Base-by-base conservation (phyloP, 2,113 vertebrate species). In the Neolamprologus toae region DNA sequence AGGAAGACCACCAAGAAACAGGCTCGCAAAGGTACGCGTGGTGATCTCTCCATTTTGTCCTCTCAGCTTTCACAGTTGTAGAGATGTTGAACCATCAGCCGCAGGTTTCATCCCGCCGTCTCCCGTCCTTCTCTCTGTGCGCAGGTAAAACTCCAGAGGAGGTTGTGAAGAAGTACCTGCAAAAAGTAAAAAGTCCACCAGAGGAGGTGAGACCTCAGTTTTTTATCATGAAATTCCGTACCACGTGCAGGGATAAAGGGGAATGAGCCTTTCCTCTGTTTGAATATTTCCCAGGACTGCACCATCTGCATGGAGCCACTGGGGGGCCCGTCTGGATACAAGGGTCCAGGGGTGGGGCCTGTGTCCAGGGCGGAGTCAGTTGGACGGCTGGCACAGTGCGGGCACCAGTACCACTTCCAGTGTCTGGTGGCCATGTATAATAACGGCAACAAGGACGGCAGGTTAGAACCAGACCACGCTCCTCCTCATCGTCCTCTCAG, bases 391-490 rank as follows among this genome's bases (percentile, higher is more conserved):
- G 96, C 97, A 31, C 96, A 97, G 76, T 99, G 98, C 1, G 96
- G 97, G 80, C 98, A 99, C 63, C 92, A 97, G 94, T 99, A 98
- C 95, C 98, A 99, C 88, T 94, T 98, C 84, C 97, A 98, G 95
- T 99, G 98, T 90, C 94, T 99, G 88, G 97, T 99, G 10, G 98
- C 98, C 83, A 99, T 99, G 98, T 99, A 99, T 93, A 99, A 98
- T 93, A 99, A 98, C 0, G 98, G 98, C 87, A 99, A 98, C 96
- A 99, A 99, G 97, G 98, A 99, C n/a, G 98, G 98, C 76, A 96
- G 95, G 95, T 83, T 7, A 3, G n/a, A 7, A 23, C 19, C 31
- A 55, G 33, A 16, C 40, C 42, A 5, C 1, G 6, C 26, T 31
- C 9, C 42, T 47, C 68, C 14, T 73, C 68, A 1, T 47, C 23